These are phyloP conservation scores for Prietella phreatophila DNA, from an alignment of 2,113 vertebrate genomes.

Conservation along the genomic window DNA sequence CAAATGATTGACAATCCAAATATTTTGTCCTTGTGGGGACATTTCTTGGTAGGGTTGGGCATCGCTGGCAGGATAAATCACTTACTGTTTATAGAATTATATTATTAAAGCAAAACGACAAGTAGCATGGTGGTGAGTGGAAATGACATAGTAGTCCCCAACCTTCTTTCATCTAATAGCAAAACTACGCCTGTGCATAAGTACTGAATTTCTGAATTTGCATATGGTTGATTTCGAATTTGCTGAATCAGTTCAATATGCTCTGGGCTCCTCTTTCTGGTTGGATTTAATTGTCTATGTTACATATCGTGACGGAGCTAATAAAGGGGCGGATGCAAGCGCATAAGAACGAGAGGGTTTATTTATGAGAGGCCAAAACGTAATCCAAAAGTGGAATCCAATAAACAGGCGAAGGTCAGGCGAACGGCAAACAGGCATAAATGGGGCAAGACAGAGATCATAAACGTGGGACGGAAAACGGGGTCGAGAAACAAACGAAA, in stretches of 20 bases:
- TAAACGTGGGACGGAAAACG: no score
- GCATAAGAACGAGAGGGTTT: no score
- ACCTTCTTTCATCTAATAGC: not conserved
- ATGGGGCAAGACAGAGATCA: no score
- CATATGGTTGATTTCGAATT: conserved; percentile 9
- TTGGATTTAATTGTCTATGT: conserved; percentile 1
- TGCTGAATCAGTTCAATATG: conserved; percentile 12
- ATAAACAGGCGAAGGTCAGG: no score
- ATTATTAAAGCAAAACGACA: not conserved
- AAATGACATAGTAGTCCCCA: not conserved
- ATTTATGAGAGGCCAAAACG: no score
- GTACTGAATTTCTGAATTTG: not conserved
- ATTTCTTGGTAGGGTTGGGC: not conserved
- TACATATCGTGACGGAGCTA: no score
- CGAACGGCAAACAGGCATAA: no score
- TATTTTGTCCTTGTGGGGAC: not conserved
- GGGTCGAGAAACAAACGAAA: no score
- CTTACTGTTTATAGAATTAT: not conserved
- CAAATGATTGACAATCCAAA: not conserved
- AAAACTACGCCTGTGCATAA: not conserved
- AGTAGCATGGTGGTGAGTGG: not conserved
- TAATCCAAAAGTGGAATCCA: no score
- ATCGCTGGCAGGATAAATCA: not conserved
- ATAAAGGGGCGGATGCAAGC: no score
- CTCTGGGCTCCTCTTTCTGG: not conserved